These are phyloP conservation scores for Siderastrea radians DNA, from an alignment of 92 coral and sea anemone species.

Conservation along the genomic window DNA sequence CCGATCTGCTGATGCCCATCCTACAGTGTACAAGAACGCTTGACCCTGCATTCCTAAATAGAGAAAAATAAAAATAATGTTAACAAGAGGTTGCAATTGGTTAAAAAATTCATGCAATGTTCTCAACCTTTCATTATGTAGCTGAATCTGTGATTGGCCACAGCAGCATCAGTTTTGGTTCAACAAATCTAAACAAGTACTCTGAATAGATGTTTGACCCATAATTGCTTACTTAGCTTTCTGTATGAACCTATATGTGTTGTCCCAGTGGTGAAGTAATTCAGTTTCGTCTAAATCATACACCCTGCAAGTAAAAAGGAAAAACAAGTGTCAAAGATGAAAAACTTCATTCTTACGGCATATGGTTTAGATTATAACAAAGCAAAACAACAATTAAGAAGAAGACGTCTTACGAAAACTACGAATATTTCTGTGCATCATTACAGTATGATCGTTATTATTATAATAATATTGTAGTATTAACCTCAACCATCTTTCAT, in stretches of 20 bases:
- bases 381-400: no score
- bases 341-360: background rate
- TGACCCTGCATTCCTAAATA: conserved; percentile 79
- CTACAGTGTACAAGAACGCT: conserved; percentile 95
- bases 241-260: conserved; percentile 86
- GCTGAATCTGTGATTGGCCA: background rate
- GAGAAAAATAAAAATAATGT: background rate
- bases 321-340: background rate
- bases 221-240: conserved; percentile 82
- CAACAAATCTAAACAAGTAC: no score
- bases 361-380: background rate
- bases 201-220: background rate
- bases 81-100: background rate
- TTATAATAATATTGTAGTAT: no score
- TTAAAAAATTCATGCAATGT: background rate
- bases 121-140: background rate
- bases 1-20: conserved; percentile 97
- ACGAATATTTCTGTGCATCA: no score
- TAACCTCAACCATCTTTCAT: background rate
- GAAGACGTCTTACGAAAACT: no score
- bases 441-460: no score
- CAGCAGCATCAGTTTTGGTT: background rate
- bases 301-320: conserved; percentile 56
- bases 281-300: conserved; percentile 92
- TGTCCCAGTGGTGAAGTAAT: conserved; percentile 89